Base-by-base conservation (phyloP, 2,888 invertebrate genomes). In the Kryphioiulus occultus region DNA sequence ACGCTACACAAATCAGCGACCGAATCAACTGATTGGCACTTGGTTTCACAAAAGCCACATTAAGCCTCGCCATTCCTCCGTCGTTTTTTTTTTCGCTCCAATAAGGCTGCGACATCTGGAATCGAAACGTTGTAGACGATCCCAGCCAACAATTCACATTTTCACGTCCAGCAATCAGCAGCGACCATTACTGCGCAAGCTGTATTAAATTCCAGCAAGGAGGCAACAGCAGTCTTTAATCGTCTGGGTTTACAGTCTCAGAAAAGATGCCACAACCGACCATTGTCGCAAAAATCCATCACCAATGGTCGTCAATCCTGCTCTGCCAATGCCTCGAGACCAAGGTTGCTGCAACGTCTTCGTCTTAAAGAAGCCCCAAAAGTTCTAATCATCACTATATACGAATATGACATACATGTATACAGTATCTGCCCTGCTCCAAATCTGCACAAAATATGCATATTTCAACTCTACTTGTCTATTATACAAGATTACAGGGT, bases 1-100 rank as follows among this genome's bases (percentile, higher is more conserved):
- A 26, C 68, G 68, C 68, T 68, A 68, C 68, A 68, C 68, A 68
- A 68, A 68, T 68, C 68, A 68, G 68, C 68, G 68, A 68, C 10
- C 22, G 68, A 26, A 68, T 26, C 68, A 26, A 68, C 68, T 68
- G 68, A 68, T 68, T 68, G 68, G 68, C 68, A 68, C 68, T 68
- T 68, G 68, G 68, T 68, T 7, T 68, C 68, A 68, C 68, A 68
- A 68, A 68, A 68, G 68, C 68, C 68, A 68, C 68, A 68, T 68
- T 68, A n/a, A n/a, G 22, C 68, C 68, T 2, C 9, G 68, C 9
- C 68, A n/a, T 9, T 68, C 26, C 26, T 26, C 68, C 9, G 26
- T 68, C 26, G 10, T 26, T 68, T 9, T 7, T 7, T n/a, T 59
- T 59, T 59, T 59, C 59, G n/a, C 22, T n/a, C 12, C 68, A 68